Percentiles rank a stretch among this genome's conserved stretches.
Evolutionary conservation across 2,113 vertebrate species (phyloP).

Genomic region (Oreochromis niloticus): DNA sequence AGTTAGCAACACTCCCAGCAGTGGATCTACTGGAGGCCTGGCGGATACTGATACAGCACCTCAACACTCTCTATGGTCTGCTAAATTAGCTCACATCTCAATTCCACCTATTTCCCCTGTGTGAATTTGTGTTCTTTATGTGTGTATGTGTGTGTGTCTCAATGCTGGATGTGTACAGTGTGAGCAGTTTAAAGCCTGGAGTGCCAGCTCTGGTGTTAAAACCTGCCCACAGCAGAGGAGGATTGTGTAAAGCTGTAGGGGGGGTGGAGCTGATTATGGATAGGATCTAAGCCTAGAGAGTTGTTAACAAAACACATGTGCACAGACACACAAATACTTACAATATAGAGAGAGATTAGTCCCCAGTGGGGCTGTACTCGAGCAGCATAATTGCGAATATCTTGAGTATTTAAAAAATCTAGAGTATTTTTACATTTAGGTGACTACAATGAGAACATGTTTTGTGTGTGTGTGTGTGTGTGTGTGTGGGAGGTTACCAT

Average conservation of each 20-base stretch:
- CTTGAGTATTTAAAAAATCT: not conserved
- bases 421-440: not conserved
- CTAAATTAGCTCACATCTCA: slow-evolving; percentile 46
- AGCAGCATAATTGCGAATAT: not conserved
- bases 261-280: slow-evolving; percentile 28
- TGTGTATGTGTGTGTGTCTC: not conserved
- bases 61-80: slow-evolving; percentile 28
- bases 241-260: slow-evolving; percentile 16
- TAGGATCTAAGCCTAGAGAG: slow-evolving; percentile 38
- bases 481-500: not conserved
- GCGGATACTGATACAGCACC: slow-evolving; percentile 43
- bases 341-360: slow-evolving; percentile 9
- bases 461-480: no score
- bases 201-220: slow-evolving; percentile 41
- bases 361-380: not conserved
- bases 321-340: not conserved
- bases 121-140: not conserved
- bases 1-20: slow-evolving; percentile 52
- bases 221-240: slow-evolving; percentile 27
- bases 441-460: not conserved
- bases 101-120: slow-evolving; percentile 25
- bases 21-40: slow-evolving; percentile 33
- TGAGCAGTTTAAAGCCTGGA: not conserved
- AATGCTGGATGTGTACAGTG: not conserved
- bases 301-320: slow-evolving; percentile 39